Evolutionary conservation across 92 coral and sea anemone genomes (phyloP).

Genomic region (Epizoanthus rinbou): DNA sequence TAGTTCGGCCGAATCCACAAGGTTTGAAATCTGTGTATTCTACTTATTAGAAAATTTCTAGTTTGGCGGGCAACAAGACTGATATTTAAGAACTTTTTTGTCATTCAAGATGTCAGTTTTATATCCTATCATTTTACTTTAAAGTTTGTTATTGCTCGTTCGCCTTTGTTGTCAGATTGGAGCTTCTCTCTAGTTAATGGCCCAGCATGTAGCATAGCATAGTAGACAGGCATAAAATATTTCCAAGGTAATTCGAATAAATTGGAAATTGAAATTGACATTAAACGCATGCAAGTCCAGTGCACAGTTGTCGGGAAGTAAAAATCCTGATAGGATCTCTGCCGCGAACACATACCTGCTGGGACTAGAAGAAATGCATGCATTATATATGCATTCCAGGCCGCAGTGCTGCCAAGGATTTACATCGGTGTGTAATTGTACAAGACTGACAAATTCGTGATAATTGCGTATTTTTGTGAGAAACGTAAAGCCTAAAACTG

Average conservation of each 20-base stretch:
- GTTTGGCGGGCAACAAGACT: background rate
- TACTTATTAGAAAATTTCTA: background rate
- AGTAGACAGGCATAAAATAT: conserved; percentile 23
- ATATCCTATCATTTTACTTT: background rate
- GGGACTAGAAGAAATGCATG: too few relatives aligned
- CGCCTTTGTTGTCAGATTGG: background rate
- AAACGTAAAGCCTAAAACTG: background rate
- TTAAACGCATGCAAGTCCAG: background rate
- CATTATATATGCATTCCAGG: too few relatives aligned
- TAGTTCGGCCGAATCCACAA: background rate
- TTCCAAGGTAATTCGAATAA: conserved; percentile 33
- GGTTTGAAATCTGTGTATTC: background rate
- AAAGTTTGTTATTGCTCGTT: background rate
- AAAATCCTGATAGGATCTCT: background rate
- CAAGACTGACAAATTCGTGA: too few relatives aligned
- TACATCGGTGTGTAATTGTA: too few relatives aligned
- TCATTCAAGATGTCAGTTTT: background rate
- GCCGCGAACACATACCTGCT: background rate
- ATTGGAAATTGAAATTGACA: background rate
- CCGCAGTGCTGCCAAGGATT: too few relatives aligned
- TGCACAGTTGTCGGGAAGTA: background rate
- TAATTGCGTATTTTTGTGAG: background rate
- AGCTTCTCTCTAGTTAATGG: background rate
- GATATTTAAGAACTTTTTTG: background rate
- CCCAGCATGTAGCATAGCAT: background rate